These are phyloP conservation scores for Barbus barbus DNA, from an alignment of 2,113 vertebrate species.

Conservation along the genomic window DNA sequence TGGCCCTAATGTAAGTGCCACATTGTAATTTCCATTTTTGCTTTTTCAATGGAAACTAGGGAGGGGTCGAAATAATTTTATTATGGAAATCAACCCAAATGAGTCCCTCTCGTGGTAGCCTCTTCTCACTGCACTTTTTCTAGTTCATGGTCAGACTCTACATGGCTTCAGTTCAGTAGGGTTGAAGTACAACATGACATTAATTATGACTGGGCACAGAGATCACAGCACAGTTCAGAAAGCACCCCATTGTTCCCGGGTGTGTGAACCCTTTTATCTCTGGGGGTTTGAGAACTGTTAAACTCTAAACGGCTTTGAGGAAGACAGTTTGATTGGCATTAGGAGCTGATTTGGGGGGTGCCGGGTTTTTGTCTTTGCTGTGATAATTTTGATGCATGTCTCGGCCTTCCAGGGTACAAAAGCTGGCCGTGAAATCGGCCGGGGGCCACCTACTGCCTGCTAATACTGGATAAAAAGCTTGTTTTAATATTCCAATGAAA, in stretches of 20 bases:
- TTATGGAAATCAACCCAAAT: not conserved
- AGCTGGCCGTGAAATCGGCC: constrained; percentile 50
- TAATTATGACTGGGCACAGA: constrained; percentile 42
- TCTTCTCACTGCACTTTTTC: not conserved
- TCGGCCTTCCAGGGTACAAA: constrained; percentile 12
- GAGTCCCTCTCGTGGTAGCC: constrained; percentile 16
- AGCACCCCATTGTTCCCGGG: constrained; percentile 5
- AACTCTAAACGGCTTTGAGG: not conserved
- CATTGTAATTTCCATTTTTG: not conserved
- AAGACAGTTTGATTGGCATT: constrained; percentile 48
- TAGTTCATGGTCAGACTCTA: constrained; percentile 7
- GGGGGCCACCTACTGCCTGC: constrained; percentile 35
- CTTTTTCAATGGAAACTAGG: not conserved
- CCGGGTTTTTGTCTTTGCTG: constrained; percentile 14
- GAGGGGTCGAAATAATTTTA: not conserved
- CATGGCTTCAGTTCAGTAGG: constrained; percentile 32
- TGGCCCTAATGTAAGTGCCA: not conserved
- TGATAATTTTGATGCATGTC: constrained; percentile 47
- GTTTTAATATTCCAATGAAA: constrained; percentile 42
- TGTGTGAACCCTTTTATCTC: constrained; percentile 46
- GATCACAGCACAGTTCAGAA: constrained; percentile 47
- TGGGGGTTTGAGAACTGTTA: not conserved
- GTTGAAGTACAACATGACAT: constrained; percentile 48
- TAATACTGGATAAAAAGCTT: constrained; percentile 38
- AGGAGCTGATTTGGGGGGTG: constrained; percentile 33